Evolutionary conservation across 2,888 invertebrate species (phyloP).

Genomic region (Eurois occulta): DNA sequence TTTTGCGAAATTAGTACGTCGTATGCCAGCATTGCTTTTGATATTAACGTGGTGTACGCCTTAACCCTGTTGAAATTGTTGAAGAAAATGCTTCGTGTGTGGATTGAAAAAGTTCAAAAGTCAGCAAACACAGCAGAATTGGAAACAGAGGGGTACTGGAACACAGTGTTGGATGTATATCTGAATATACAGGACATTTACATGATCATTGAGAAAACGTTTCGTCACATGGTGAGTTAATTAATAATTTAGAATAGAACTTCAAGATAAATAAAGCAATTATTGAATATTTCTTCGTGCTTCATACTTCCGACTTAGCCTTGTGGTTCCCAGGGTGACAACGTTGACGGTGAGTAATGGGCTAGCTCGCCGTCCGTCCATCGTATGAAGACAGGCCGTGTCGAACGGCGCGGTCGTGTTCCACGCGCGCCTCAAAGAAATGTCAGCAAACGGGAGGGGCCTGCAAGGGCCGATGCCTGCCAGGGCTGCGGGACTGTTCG

Average conservation of each 20-base stretch:
- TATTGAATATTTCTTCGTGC: neutral
- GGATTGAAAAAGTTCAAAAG: neutral
- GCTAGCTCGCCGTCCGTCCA: too few relatives aligned
- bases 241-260: neutral
- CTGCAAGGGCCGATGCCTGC: too few relatives aligned
- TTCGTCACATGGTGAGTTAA: constrained; percentile 6
- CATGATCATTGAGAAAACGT: constrained; percentile 6
- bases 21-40: constrained; percentile 6
- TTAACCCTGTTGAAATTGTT: constrained; percentile 14
- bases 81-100: constrained; percentile 6
- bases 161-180: constrained; percentile 1
- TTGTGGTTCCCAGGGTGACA: neutral
- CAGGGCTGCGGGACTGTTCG: too few relatives aligned
- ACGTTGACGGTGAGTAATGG: too few relatives aligned
- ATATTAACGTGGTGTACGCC: constrained; percentile 15
- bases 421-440: too few relatives aligned
- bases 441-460: too few relatives aligned
- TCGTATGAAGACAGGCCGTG: too few relatives aligned
- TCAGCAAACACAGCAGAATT: neutral
- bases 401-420: too few relatives aligned
- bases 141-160: neutral
- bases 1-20: neutral
- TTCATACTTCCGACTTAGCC: neutral
- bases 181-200: constrained; percentile 6
- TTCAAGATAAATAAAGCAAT: neutral